phyloP scores from a whole-genome alignment of 2,113 vertebrate species.

The Gavia stellata region DNA sequence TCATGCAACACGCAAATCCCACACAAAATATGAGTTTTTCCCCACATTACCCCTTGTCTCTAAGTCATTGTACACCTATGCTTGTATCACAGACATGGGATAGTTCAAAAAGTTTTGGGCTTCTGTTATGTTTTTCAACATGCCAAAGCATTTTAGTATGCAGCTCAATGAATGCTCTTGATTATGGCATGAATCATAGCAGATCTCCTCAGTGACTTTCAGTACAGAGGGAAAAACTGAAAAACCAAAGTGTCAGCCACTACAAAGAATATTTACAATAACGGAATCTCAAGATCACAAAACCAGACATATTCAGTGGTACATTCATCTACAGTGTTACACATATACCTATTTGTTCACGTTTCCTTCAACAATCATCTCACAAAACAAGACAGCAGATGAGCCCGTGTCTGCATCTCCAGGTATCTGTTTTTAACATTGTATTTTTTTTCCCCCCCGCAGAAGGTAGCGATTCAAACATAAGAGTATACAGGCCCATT shows the following conservation, averaged over 20 bases:
- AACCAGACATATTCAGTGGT: background rate
- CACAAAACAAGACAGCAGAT: background rate
- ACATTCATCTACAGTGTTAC: background rate
- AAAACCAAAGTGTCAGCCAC: background rate
- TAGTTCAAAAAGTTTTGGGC: background rate
- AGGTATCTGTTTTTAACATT: background rate
- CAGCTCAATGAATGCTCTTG: background rate
- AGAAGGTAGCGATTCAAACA: background rate
- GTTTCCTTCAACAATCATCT: background rate
- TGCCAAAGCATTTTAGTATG: background rate
- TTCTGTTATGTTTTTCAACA: background rate
- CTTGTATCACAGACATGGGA: background rate
- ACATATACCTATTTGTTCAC: background rate
- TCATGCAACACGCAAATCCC: background rate
- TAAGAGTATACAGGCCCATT: background rate
- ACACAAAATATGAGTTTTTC: background rate
- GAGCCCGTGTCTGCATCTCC: background rate
- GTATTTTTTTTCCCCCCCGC: background rate
- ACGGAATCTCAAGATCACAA: background rate
- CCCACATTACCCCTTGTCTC: background rate
- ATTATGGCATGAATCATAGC: background rate
- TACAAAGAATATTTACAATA: background rate
- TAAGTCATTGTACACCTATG: background rate
- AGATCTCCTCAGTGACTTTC: background rate
- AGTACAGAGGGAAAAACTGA: background rate